Evolutionary conservation across 2,797 vertebrate species (phyloP), one percentile per base, ranked within the genome.

Genomic region (Propithecus deckenii): DNA sequence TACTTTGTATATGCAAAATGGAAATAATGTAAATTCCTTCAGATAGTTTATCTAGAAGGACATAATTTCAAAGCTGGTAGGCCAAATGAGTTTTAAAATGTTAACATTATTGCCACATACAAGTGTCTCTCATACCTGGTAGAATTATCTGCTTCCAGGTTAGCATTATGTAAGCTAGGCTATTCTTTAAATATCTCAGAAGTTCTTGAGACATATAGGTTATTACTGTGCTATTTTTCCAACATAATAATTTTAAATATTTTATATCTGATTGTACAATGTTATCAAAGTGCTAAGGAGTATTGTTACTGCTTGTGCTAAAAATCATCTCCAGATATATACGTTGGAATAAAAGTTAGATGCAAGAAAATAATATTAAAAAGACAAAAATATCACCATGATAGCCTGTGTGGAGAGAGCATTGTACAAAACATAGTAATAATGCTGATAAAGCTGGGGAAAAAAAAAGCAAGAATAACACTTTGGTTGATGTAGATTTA

Each of bases 21-120:
- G 41, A 94, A 94, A 92, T 94, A 81, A 92, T 50, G 63, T 71
- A 25, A 83, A 74, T 43, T 88, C 87, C 67, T 95, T 67, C 50
- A 74, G 74, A 67, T 25, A 85, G 38, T 80, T 96, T 52, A 69
- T 89, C 63, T 92, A 92, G 32, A 94, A 65, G 88, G 89, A 78
- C 23, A 38, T 65, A 18, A 43, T 88, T 87, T 94, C 76, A 67
- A 88, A 89, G 17, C 48, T 85, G 17, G 25, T 86, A 71, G 57
- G 38, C 18, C 80, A 93, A 69, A n/a, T 86, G 18, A 87, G 38
- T 90, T 94, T 23, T 57, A 55, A 92, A 86, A 50, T 63, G 15
- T 41, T 83, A 52, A 88, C 50, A 50, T 52, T 86, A 2, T 61
- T 72, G 65, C 14, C 55, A 71, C 76, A 63, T 57, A 30, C 43